Base-by-base conservation (phyloP, 92 coral and sea anemone species). In the Palythoa grandiflora region DNA sequence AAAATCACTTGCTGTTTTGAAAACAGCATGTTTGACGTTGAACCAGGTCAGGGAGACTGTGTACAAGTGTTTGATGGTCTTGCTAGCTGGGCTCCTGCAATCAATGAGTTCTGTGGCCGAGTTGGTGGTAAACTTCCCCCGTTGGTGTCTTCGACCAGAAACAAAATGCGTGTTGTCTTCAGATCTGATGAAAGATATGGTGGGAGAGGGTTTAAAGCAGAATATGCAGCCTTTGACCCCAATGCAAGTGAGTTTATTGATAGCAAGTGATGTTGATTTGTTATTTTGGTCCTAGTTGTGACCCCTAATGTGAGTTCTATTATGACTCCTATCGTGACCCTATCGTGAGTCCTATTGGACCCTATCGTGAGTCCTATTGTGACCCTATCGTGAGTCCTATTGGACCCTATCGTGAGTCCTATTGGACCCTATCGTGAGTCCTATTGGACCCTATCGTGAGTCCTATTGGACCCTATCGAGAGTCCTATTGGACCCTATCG, bases 91-190 rank as follows among this genome's bases (percentile, higher is more conserved):
- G 89, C 97, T 7, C 87, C 89, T 3, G 21, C 78, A 1, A 90
- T 88, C 10, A 89, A 92, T 1, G 90, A 89, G 6, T 89, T 92
- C 85, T 97, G 99, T 73, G 99, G 97, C 44, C 71, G 88, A 37
- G 57, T 61, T 61, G 77, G 52, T 14, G 89, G 72, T 0, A 75
- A 78, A 19, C 80, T 83, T 0, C 93, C 98, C 3, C 68, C 89
- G 1, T 80, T 88, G 7, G 84, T 97, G 65, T 72, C 53, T 6
- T 92, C 98, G 0, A 76, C 83, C 36, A 53, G 75, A 19, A 93
- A 95, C 94, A 92, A 93, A 73, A 86, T 97, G 84, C 89, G 96
- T 74, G 79, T 97, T 21, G 90, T 88, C 86, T 97, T 97, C 88
- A 89, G 55, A 12, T 87, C 97, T 47, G 93, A 95, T 71, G 28